Conservation (phyloP, 2,113 vertebrate genomes). For the Fulmarus glacialis region DNA sequence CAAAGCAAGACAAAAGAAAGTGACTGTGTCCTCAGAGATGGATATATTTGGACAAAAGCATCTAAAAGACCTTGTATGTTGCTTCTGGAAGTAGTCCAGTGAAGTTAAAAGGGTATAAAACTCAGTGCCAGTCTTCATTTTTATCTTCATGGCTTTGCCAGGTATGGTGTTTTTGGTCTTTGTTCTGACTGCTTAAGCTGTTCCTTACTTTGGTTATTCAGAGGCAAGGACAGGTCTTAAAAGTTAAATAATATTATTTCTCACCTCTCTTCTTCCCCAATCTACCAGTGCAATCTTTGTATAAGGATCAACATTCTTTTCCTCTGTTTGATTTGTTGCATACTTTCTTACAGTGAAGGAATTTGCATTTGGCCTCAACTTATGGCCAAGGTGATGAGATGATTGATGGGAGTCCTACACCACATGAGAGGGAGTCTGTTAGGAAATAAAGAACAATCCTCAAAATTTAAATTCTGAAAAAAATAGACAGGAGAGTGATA, state of each 20-base stretch:
- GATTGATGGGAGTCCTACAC: neutral
- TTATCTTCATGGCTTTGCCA: neutral
- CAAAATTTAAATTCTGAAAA: neutral
- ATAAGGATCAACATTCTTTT: neutral
- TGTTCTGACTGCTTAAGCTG: neutral
- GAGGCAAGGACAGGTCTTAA: neutral
- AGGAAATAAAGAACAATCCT: neutral
- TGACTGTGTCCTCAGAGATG: neutral
- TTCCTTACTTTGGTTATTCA: neutral
- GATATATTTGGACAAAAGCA: neutral
- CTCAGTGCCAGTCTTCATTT: neutral
- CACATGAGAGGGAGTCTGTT: neutral
- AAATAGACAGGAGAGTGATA: neutral
- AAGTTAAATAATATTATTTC: neutral
- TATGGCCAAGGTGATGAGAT: neutral
- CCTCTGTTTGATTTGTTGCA: neutral
- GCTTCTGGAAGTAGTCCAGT: neutral
- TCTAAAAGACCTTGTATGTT: neutral
- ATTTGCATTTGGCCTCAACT: neutral
- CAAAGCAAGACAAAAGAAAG: neutral
- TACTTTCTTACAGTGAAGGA: neutral
- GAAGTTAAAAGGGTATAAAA: neutral
- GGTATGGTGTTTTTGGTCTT: neutral
- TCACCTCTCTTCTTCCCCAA: neutral
- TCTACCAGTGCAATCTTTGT: neutral